A percentile compares a stretch with the other conserved stretches of the same genome.
phyloP scores from a whole-genome alignment of 30 jellyfish, hydroid and myxozoan genomes.

The Chrysaora quinquecirrha region DNA sequence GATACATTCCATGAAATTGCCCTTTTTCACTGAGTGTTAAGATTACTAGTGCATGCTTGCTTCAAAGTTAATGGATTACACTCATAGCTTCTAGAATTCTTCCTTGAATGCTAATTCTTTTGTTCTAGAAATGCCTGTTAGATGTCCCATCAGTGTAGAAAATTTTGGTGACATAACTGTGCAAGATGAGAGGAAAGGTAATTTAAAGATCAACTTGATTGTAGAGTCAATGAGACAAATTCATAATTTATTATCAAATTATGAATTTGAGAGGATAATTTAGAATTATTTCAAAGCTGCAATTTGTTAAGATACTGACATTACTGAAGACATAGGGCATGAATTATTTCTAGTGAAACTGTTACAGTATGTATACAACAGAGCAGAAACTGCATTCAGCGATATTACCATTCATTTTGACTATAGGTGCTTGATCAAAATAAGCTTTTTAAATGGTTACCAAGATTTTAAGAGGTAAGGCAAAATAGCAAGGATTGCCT shows the following conservation, averaged over 20 bases:
- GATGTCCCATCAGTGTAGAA: not conserved
- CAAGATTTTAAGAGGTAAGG: not conserved
- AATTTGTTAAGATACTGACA: not conserved
- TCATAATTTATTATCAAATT: not conserved
- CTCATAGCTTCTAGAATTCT: not conserved
- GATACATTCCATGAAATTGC: not conserved
- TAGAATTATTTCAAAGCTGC: not conserved
- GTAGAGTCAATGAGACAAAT: not conserved
- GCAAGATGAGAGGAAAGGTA: slow-evolving; percentile 1
- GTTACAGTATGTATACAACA: not conserved
- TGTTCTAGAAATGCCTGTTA: not conserved
- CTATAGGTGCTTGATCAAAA: not conserved
- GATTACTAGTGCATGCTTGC: not conserved
- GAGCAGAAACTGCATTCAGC: not conserved
- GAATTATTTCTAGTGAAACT: not conserved
- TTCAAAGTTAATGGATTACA: not conserved
- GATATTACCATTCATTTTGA: not conserved
- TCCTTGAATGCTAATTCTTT: not conserved
- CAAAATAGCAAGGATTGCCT: not conserved
- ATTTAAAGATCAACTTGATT: not conserved
- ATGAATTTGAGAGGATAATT: not conserved
- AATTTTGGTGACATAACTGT: not conserved
- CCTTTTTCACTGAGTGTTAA: not conserved
- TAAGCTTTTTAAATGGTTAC: not conserved
- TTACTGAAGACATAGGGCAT: not conserved